Evolutionary conservation across 2,888 invertebrate genomes (phyloP).

Genomic region (Alitta virens): DNA sequence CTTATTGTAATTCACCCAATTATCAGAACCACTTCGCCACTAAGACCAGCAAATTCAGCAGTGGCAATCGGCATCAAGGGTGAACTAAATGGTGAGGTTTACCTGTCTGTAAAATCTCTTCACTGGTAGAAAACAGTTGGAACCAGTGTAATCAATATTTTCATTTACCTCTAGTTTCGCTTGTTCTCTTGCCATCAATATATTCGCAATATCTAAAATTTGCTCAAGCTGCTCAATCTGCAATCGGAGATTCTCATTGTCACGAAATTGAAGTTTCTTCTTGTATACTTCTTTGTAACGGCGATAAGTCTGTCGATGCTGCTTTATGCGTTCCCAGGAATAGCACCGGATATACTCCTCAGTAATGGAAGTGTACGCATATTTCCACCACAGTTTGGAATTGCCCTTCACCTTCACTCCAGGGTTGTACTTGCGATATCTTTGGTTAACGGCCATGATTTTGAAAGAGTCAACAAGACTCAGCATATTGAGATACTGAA

Average conservation of each 20-base stretch:
- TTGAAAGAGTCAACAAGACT: conserved; percentile 58
- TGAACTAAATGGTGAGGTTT: too few relatives aligned
- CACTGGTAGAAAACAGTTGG: too few relatives aligned
- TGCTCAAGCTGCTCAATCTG: conserved; percentile 77
- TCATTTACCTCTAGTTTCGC: conserved; percentile 72
- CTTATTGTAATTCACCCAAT: too few relatives aligned
- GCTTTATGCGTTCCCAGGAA: conserved; percentile 71
- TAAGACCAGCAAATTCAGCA: too few relatives aligned
- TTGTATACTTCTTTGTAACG: conserved; percentile 71
- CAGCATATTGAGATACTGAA: conserved; percentile 65
- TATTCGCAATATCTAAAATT: conserved; percentile 70
- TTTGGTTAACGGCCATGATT: conserved; percentile 67
- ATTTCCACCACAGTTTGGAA: conserved; percentile 72
- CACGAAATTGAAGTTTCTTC: conserved; percentile 69
- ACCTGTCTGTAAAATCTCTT: too few relatives aligned
- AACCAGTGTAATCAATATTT: too few relatives aligned
- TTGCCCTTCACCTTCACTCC: conserved; percentile 64
- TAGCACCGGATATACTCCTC: conserved; percentile 73
- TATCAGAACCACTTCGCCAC: too few relatives aligned
- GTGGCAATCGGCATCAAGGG: too few relatives aligned
- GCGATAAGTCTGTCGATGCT: conserved; percentile 68
- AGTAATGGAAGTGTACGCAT: conserved; percentile 70
- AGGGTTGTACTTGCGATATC: conserved; percentile 68
- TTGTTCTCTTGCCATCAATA: conserved; percentile 76
- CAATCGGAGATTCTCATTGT: conserved; percentile 71